Conservation (phyloP, 1,140 invertebrate species). For the Philopotamus ludificatus region DNA sequence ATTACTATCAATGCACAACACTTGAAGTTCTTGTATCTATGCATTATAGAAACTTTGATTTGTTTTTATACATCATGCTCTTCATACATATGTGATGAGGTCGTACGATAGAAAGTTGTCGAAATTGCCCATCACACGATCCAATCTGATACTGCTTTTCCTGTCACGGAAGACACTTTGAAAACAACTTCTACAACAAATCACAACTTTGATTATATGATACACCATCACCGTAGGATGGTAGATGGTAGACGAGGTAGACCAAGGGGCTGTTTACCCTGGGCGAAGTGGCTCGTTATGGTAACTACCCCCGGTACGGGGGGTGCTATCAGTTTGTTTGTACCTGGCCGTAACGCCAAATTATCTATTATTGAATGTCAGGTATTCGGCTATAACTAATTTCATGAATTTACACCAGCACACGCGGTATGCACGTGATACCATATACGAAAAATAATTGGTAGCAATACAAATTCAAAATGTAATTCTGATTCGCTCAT, state of each 20-base stretch:
- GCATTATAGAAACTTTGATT: neutral
- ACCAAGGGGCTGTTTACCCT: constrained; percentile 11
- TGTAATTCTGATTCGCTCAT: no score
- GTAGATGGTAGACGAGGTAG: constrained; percentile 23
- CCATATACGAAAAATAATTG: no score
- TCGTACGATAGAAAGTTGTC: no score
- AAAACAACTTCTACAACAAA: constrained; percentile 18
- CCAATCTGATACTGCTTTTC: constrained; percentile 14
- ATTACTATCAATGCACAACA: no score
- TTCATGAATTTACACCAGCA: no score
- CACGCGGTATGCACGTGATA: no score
- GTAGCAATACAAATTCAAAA: no score
- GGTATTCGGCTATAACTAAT: neutral
- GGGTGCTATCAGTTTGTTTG: constrained; percentile 33
- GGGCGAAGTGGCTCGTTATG: constrained; percentile 26
- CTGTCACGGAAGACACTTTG: constrained; percentile 22
- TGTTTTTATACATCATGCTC: no score
- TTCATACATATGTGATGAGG: no score
- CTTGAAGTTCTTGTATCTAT: no score
- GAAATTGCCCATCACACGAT: neutral
- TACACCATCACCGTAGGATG: constrained; percentile 15
- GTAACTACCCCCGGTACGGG: constrained; percentile 8
- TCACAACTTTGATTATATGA: constrained; percentile 37
- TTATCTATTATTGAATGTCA: constrained; percentile 35
- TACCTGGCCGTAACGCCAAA: constrained; percentile 37